These are phyloP conservation scores for Chlamydotis undulata DNA, from an alignment of 2,113 vertebrate species.

Conservation along the genomic window DNA sequence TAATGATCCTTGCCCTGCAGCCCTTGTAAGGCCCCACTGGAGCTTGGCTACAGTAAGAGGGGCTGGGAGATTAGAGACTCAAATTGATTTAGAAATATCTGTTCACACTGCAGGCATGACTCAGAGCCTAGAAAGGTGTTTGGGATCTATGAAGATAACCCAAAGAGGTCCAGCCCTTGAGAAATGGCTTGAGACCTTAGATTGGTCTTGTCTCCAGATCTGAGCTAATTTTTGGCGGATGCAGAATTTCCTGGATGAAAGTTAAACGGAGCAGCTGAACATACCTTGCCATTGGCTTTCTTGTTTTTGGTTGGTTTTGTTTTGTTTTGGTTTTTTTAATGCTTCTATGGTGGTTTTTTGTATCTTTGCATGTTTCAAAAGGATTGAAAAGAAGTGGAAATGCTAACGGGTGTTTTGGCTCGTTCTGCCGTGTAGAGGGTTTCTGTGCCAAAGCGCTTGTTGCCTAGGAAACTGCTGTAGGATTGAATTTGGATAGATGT, in stretches of 20 bases:
- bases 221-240: neutral
- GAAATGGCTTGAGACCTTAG: neutral
- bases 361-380: slow-evolving; percentile 5
- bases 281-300: neutral
- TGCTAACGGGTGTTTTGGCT: slow-evolving; percentile 34
- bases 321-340: neutral
- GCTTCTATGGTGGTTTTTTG: neutral
- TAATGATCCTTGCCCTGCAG: neutral
- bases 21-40: neutral
- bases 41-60: neutral
- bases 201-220: neutral
- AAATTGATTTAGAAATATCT: neutral
- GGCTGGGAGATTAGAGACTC: neutral
- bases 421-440: neutral
- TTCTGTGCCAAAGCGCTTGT: slow-evolving; percentile 46
- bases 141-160: neutral
- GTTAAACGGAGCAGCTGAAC: neutral
- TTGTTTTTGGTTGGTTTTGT: neutral
- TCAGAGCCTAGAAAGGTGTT: neutral
- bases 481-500: slow-evolving; percentile 40
- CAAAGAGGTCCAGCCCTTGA: neutral
- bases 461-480: slow-evolving; percentile 72
- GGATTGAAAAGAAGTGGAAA: slow-evolving; percentile 6
- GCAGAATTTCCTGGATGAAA: neutral
- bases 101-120: neutral